Base-by-base conservation (phyloP, 2,797 vertebrate species). In the Poecilia picta region DNA sequence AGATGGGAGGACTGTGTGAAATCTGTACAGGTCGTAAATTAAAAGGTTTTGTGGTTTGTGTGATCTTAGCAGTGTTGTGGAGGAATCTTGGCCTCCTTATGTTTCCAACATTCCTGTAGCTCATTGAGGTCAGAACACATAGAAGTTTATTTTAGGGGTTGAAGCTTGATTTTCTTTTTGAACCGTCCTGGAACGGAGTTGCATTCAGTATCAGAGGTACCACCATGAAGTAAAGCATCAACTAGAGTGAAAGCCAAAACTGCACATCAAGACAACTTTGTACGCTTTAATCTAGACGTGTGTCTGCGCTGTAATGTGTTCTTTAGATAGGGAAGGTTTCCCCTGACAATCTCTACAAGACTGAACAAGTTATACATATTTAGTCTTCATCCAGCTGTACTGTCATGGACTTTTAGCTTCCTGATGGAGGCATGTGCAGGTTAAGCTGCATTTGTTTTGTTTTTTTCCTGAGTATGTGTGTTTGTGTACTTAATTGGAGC, bases 41-140 rank as follows among this genome's bases (percentile, higher is more conserved):
- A 8, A 39, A 66, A 66, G 62, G 59, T 59, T 59, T 59, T 31
- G 28, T 59, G 57, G 4, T 31, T 3, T 64, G 31, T 64, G 33
- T 64, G 62, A 36, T 36, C 33, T 23, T 64, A 10, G 62, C 62
- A 64, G 62, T 66, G 36, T 66, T 39, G 18, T 25, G 36, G 33
- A 68, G 64, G 36, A 68, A 68, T 41, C 25, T 25, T 68, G 66
- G 66, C 66, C 39, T 41, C 18, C 66, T 12, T n/a, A n/a, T 43
- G 20, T 43, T 43, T 43, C 36, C 66, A 70, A 43, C 66, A 70
- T 70, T 43, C 66, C 66, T 70, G 39, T n/a, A 70, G 66, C 64
- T 68, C 1, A 68, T 13, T 43, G 66, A 70, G 12, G 66, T 36
- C 62, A 64, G 33, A 43, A 43, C 25, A 11, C 39, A 68, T 39